Evolutionary conservation across 1,140 invertebrate genomes (phyloP), one percentile per base, ranked within the genome.

Genomic region (Cepaea nemoralis): DNA sequence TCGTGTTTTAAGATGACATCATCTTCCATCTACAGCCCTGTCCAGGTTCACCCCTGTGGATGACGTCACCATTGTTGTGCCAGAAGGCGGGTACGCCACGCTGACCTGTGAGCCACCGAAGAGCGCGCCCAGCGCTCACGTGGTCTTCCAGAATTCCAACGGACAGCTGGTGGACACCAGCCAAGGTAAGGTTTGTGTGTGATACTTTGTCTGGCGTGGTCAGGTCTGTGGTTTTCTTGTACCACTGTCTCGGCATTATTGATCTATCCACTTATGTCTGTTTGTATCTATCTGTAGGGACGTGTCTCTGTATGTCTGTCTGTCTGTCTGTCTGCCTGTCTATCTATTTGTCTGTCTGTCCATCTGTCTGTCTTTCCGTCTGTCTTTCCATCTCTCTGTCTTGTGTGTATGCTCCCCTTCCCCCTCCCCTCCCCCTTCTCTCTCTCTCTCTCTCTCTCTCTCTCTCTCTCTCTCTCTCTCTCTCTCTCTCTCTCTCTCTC

Each of bases 81-180:
- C 73, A 3, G 40, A 45, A 75, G 73, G 73, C 33, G 73, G 73
- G 1, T 75, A 75, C n/a, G 73, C 31, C 2, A 75, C 73, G 12
- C 33, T 75, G 73, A 48, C 73, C 27, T 75, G 73, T 50, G 73
- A 75, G 10, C 40, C 42, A 8, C 73, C 73, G 16, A 33, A n/a
- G 3, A 75, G 73, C 33, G 16, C 22, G 1, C 73, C 73, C 0
- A 1, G 42, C 12, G 73, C 73, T 0, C 2, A 48, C 2, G 45
- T 75, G 16, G 27, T 75, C 24, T 75, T 75, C 27, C 69, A 39
- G 35, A 10, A 3, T 22, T 39, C 69, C 12, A 24, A 31, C 12
- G 69, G 69, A 1, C 35, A 70, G 1, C 22, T 70, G 0, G 33
- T 70, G 37, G 40, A 70, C 24, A 39, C 69, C 1, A 39, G 1